Conservation (phyloP, 2,113 vertebrate species). For the Enhydra lutris region DNA sequence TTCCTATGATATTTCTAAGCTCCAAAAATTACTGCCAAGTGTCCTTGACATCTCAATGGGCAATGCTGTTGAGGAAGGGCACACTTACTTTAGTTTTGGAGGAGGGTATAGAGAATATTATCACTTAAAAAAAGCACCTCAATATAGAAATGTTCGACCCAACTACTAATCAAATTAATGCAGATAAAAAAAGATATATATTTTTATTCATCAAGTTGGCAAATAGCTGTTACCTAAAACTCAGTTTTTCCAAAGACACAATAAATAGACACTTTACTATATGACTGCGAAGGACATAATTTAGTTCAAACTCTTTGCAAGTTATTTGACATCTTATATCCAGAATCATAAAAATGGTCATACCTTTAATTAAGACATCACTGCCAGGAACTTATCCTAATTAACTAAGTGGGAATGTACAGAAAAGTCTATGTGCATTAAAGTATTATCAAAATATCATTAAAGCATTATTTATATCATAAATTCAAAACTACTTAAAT, state of each 20-base stretch:
- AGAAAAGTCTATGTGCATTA: background rate
- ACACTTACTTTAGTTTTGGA: background rate
- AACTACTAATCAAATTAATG: background rate
- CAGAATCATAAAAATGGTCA: background rate
- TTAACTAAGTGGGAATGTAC: background rate
- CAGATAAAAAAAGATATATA: background rate
- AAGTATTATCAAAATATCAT: background rate
- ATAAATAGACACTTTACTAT: background rate
- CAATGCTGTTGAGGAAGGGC: background rate
- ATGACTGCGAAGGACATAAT: background rate
- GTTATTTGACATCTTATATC: background rate
- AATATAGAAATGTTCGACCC: background rate
- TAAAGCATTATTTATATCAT: background rate
- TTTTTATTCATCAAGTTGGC: background rate
- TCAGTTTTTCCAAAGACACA: background rate
- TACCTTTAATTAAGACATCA: background rate
- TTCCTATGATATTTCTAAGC: background rate
- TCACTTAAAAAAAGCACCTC: background rate
- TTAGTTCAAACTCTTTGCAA: background rate
- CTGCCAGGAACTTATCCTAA: background rate
- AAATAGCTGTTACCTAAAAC: background rate
- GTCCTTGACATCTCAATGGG: background rate
- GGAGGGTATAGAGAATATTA: background rate
- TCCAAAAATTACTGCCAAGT: background rate
- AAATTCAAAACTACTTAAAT: background rate